These are phyloP conservation scores for Pteropus rufus DNA, from an alignment of 2,797 vertebrate species.

Conservation along the genomic window DNA sequence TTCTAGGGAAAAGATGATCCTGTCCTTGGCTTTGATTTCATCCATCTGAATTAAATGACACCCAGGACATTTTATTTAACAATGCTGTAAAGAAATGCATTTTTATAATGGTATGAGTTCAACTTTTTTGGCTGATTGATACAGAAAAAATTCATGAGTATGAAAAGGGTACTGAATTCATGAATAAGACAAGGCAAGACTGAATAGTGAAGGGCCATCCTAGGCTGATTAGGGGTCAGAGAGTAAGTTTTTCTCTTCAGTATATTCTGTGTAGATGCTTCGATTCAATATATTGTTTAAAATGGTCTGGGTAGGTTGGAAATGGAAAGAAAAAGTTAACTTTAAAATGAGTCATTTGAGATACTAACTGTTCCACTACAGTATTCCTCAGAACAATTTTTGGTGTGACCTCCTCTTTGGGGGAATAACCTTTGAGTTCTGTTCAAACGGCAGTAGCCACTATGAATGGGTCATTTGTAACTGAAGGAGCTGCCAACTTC, in stretches of 20 bases:
- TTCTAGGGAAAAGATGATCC: slow-evolving; percentile 96
- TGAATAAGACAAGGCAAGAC: neutral
- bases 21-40: slow-evolving; percentile 98
- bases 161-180: neutral
- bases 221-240: neutral
- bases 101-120: neutral
- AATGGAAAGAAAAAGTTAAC: neutral
- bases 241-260: neutral
- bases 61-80: slow-evolving; percentile 40
- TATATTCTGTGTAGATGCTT: neutral
- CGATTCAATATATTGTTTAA: neutral
- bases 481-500: neutral
- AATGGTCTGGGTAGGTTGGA: neutral
- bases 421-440: neutral
- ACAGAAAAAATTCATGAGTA: neutral
- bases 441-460: neutral
- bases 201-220: neutral
- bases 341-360: neutral
- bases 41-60: slow-evolving; percentile 90
- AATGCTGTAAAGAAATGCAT: neutral
- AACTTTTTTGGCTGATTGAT: neutral
- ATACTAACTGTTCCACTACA: neutral
- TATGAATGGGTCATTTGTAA: neutral
- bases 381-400: neutral
- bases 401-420: neutral